Evolutionary conservation across 2,888 invertebrate species (phyloP).

Genomic region (Melipona beecheii): DNA sequence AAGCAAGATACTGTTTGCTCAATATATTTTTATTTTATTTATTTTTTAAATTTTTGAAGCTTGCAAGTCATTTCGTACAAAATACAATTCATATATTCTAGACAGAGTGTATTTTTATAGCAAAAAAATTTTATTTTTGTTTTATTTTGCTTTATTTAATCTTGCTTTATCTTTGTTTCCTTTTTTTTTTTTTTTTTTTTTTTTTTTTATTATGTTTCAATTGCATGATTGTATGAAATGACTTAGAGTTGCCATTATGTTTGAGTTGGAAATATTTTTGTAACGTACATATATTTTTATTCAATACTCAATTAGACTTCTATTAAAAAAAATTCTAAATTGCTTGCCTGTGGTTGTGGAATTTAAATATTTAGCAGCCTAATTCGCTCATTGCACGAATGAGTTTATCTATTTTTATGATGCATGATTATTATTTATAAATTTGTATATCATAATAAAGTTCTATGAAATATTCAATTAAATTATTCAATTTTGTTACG

Average conservation of each 20-base stretch:
- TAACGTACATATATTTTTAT: constrained; percentile 51
- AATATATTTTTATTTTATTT: constrained; percentile 28
- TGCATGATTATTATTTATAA: constrained; percentile 30
- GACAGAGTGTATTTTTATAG: background rate
- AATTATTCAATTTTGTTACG: background rate
- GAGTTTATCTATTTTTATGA: constrained; percentile 41
- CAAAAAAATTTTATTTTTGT: constrained; percentile 2
- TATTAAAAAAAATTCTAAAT: constrained; percentile 61
- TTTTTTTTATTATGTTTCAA: constrained; percentile 20
- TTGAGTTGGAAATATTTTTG: constrained; percentile 64
- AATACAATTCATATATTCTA: background rate
- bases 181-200: background rate
- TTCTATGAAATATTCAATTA: background rate
- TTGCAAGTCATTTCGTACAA: constrained; percentile 54
- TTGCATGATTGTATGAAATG: constrained; percentile 63
- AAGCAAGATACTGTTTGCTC: constrained; percentile 53
- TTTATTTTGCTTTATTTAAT: constrained; percentile 11
- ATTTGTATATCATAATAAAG: constrained; percentile 23
- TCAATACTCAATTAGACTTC: constrained; percentile 52
- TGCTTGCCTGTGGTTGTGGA: constrained; percentile 68
- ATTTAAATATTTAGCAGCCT: constrained; percentile 76
- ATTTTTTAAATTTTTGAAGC: constrained; percentile 26
- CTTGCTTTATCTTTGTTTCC: constrained; percentile 8
- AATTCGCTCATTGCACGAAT: constrained; percentile 77
- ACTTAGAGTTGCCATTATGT: constrained; percentile 61